These are phyloP conservation scores for Chironomus tentans DNA, from an alignment of 2,888 invertebrate genomes.

Conservation along the genomic window DNA sequence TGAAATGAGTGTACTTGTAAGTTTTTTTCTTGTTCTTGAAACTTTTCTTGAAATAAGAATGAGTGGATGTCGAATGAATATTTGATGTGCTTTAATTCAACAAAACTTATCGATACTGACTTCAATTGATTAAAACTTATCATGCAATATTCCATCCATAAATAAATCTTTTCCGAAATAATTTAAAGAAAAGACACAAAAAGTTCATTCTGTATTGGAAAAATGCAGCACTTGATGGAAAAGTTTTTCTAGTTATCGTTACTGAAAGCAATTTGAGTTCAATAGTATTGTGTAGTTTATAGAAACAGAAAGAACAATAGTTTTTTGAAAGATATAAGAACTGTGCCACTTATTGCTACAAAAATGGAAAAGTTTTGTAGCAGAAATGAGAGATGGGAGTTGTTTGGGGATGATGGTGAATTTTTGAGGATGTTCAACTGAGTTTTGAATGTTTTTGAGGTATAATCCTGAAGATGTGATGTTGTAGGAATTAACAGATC, in stretches of 20 bases:
- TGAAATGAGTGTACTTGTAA: neutral
- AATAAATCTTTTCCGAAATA: too few species aligned
- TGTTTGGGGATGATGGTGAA: neutral
- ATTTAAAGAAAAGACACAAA: too few species aligned
- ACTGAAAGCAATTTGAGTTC: constrained; percentile 4
- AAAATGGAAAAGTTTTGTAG: neutral
- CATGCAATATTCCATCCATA: too few species aligned
- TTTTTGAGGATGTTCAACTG: neutral
- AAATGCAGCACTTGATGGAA: neutral
- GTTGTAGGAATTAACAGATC: too few species aligned
- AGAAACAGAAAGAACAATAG: neutral
- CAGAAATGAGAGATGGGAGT: neutral
- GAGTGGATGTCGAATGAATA: too few species aligned
- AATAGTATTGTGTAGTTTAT: neutral
- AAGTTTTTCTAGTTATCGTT: neutral
- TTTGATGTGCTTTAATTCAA: too few species aligned
- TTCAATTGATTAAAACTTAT: too few species aligned
- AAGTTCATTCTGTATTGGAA: too few species aligned
- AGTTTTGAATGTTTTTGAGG: too few species aligned
- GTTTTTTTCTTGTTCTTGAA: neutral
- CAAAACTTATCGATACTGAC: too few species aligned
- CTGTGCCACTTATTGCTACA: neutral
- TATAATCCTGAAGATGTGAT: too few species aligned
- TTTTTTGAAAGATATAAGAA: neutral
- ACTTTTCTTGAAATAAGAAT: too few species aligned